These are phyloP conservation scores for Melanotaenia trifasciata DNA, from an alignment of 2,797 vertebrate species.

Conservation along the genomic window DNA sequence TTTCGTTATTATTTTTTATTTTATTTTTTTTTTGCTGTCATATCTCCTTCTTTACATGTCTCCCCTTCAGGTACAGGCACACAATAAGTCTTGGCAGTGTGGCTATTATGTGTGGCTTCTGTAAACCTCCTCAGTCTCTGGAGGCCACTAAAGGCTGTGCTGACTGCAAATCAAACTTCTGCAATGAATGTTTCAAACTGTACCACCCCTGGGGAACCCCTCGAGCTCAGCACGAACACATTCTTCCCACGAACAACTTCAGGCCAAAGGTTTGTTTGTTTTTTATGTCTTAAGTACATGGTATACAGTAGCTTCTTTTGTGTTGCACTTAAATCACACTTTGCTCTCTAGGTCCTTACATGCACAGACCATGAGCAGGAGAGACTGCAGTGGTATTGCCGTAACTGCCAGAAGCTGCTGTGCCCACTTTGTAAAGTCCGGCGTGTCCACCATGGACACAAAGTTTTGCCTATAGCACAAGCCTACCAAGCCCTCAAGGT, in stretches of 20 bases:
- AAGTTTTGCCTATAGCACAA: conserved; percentile 91
- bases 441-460: conserved; percentile 92
- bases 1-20: no score
- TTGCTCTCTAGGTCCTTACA: conserved; percentile 86
- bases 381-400: conserved; percentile 93
- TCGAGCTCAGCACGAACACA: conserved; percentile 95
- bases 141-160: conserved; percentile 97
- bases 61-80: conserved; percentile 85
- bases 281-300: background rate
- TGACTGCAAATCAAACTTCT: conserved; percentile 95
- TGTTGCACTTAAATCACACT: background rate
- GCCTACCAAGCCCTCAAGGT: conserved; percentile 97
- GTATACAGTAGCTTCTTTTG: background rate
- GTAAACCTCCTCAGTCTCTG: conserved; percentile 90
- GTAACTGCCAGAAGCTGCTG: conserved; percentile 91
- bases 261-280: conserved; percentile 90
- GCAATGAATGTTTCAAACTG: conserved; percentile 98
- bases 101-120: conserved; percentile 94
- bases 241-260: conserved; percentile 93
- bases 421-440: conserved; percentile 93
- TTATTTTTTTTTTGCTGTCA: conserved; percentile 4
- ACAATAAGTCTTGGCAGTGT: conserved; percentile 90
- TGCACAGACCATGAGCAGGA: conserved; percentile 96
- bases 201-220: conserved; percentile 98
- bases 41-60: conserved; percentile 25